Evolutionary conservation across 2,888 invertebrate species (phyloP), one percentile per base, ranked within the genome.

Genomic region (Tuberolachnus salignus): DNA sequence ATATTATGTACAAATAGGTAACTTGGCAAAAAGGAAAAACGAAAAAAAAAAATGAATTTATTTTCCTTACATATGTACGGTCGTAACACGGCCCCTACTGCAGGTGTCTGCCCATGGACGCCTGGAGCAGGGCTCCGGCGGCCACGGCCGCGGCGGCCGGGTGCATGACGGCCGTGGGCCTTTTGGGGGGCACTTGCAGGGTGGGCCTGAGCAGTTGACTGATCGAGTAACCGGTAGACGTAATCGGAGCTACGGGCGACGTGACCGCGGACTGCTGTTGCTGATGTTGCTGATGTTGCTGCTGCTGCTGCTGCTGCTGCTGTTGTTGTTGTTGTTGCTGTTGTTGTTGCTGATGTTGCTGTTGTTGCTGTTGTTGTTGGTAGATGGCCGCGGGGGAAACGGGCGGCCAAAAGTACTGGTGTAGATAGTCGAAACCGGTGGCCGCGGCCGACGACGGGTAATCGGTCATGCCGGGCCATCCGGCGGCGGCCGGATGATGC

Each of bases 151-250:
- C 70, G 67, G 70, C 69, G 26, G 71, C 59, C 49, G 75, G 75
- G 57, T 75, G 75, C 67, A 75, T 64, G 66, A 69, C 42, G 46
- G 80, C 61, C 61, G 80, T 51, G 46, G 81, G 64, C 69, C 67
- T 71, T n/a, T 66, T 72, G 19, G 55, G 72, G 34, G 66, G 55
- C n/a, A 72, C 80, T 3, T 72, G 67, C 16, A 81, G 3, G 23
- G 75, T 73, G 61, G 80, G 69, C 59, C 80, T 72, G 21, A 88
- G 84, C 1, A 88, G 83, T 78, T 88, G 84, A 51, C 88, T 88
- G 83, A 88, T 86, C 67, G 87, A 86, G 83, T 88, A 88, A 1
- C 84, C 88, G 46, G 87, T 85, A 81, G 88, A 85, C 81, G 87
- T 85, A 78, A 87, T 85, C 81, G 88, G 80, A 87, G 85, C 81